phyloP scores from a whole-genome alignment of 92 coral and sea anemone species.

The Muricea muricata region DNA sequence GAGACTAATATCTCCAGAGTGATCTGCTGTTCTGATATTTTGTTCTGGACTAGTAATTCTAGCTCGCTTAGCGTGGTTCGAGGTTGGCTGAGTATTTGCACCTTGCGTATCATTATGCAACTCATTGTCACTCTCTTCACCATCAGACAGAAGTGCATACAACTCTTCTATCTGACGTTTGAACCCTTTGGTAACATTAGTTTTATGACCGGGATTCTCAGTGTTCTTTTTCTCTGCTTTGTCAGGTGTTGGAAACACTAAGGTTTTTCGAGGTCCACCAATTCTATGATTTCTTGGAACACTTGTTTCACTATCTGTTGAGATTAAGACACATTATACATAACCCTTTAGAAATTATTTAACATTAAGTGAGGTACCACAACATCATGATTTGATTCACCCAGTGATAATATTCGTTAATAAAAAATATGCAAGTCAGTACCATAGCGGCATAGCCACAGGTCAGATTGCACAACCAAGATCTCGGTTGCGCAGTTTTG shows the following conservation, averaged over 20 bases:
- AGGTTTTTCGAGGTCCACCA: constrained; percentile 22
- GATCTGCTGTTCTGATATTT: constrained; percentile 19
- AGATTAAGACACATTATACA: background rate
- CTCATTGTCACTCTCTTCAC: constrained; percentile 49
- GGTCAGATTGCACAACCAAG: too few species aligned
- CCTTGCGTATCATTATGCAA: background rate
- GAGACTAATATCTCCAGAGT: background rate
- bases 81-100: background rate
- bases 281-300: background rate
- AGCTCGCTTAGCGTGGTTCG: constrained; percentile 66
- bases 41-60: constrained; percentile 48
- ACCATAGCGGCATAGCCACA: too few species aligned
- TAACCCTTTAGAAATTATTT: too few species aligned
- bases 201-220: constrained; percentile 5
- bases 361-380: too few species aligned
- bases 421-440: background rate
- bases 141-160: constrained; percentile 76
- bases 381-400: too few species aligned
- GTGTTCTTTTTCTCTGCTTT: background rate
- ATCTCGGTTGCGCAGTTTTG: too few species aligned
- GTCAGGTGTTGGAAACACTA: constrained; percentile 41
- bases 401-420: too few species aligned
- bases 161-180: constrained; percentile 80
- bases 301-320: background rate
- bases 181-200: constrained; percentile 24